These are phyloP conservation scores for Bembecia ichneumoniformis DNA, from an alignment of 2,888 invertebrate species.

Conservation along the genomic window DNA sequence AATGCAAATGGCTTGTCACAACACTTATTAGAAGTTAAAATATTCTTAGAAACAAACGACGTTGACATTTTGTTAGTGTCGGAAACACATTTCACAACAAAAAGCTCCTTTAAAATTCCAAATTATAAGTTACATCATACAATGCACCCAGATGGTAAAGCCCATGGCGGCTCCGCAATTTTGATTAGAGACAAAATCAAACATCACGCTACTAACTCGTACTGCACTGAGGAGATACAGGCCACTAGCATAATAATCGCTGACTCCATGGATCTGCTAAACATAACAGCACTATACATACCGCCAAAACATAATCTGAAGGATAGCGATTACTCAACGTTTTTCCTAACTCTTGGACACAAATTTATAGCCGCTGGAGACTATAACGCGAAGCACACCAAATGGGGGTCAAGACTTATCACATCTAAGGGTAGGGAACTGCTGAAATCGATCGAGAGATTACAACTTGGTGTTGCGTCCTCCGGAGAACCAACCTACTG, in stretches of 20 bases:
- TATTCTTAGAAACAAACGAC: background rate
- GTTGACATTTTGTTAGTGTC: background rate
- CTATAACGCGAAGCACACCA: slow-evolving; percentile 14
- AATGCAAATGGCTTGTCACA: background rate
- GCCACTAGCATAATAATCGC: background rate
- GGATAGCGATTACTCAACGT: slow-evolving; percentile 6
- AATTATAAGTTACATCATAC: background rate
- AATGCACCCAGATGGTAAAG: background rate
- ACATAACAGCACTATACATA: background rate
- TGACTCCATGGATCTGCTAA: background rate
- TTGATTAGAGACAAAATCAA: background rate
- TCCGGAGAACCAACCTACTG: slow-evolving; percentile 3
- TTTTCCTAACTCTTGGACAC: slow-evolving; percentile 9
- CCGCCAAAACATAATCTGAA: slow-evolving; percentile 10
- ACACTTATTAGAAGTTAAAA: background rate
- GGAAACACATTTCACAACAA: background rate
- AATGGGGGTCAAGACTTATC: slow-evolving; percentile 13
- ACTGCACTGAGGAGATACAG: background rate
- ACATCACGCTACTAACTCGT: background rate
- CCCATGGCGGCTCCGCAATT: background rate
- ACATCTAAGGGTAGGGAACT: slow-evolving; percentile 10
- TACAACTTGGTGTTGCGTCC: background rate
- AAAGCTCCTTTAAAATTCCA: background rate
- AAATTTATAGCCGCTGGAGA: slow-evolving; percentile 10
- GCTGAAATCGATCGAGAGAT: background rate